Evolutionary conservation across 2,113 vertebrate genomes (phyloP).

Genomic region (Labrus mixtus): DNA sequence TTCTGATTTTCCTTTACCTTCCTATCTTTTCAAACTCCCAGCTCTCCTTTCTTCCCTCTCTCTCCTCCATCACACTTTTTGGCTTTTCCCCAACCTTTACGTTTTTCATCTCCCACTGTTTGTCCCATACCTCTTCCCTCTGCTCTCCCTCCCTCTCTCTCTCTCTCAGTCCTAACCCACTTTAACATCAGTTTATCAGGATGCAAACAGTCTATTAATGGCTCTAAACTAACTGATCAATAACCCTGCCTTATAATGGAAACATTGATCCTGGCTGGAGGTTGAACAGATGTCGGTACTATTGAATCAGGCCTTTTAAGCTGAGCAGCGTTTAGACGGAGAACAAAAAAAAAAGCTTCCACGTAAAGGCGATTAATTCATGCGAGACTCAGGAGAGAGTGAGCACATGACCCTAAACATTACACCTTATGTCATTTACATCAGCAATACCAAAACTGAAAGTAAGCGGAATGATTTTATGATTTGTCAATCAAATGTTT

Average conservation of each 20-base stretch:
- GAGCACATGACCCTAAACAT: constrained; percentile 2
- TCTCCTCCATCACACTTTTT: neutral
- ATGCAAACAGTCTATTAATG: constrained; percentile 37
- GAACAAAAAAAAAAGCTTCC: neutral
- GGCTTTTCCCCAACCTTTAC: neutral
- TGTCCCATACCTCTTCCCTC: neutral
- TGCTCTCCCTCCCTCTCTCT: neutral
- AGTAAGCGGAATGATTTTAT: neutral
- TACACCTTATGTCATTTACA: constrained; percentile 1
- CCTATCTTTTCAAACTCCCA: neutral
- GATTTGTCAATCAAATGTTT: too few relatives aligned
- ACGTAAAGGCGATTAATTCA: neutral
- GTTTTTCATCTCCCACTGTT: constrained; percentile 16
- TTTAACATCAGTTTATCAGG: constrained; percentile 43
- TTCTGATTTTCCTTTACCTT: neutral
- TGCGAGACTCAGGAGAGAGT: neutral
- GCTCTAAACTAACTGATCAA: constrained; percentile 52
- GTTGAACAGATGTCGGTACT: constrained; percentile 32
- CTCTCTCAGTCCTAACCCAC: constrained; percentile 1
- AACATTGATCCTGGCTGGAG: constrained; percentile 48
- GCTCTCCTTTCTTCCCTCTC: neutral
- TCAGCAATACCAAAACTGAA: neutral
- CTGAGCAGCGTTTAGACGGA: neutral
- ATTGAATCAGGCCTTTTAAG: constrained; percentile 36
- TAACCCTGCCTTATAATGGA: constrained; percentile 49